These are phyloP conservation scores for Epinephelus malabaricus DNA, from an alignment of 2,797 vertebrate species.

Conservation along the genomic window DNA sequence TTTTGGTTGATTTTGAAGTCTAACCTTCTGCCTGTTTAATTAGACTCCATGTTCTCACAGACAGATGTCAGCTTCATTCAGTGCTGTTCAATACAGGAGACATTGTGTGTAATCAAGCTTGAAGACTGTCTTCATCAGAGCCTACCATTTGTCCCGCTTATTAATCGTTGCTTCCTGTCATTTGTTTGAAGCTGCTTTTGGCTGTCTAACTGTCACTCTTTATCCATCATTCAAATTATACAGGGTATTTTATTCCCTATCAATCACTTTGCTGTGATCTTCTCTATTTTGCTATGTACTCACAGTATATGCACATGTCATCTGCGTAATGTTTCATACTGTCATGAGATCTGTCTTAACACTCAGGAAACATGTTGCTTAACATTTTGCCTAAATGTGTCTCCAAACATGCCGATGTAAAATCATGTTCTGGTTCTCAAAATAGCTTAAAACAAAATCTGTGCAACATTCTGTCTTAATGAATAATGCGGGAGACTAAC, in stretches of 20 bases:
- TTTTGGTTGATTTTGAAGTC: not conserved
- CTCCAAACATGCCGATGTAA: not conserved
- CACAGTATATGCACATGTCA: not conserved
- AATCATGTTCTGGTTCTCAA: too few species aligned
- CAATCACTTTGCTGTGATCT: not conserved
- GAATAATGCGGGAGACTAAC: too few species aligned
- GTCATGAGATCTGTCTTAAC: not conserved
- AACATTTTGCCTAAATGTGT: not conserved
- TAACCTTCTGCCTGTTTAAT: constrained; percentile 11
- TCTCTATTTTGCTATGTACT: not conserved
- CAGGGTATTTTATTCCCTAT: not conserved
- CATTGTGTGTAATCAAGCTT: constrained; percentile 60
- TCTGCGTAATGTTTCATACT: not conserved
- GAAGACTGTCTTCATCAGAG: constrained; percentile 47
- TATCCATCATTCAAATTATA: constrained; percentile 7
- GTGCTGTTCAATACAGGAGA: constrained; percentile 2
- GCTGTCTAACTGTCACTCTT: constrained; percentile 21
- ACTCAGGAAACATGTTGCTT: not conserved
- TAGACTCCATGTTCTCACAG: constrained; percentile 14
- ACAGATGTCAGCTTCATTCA: constrained; percentile 54
- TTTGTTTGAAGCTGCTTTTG: constrained; percentile 25
- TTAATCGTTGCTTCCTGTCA: constrained; percentile 50
- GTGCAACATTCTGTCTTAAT: too few species aligned
- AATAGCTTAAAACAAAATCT: too few species aligned
- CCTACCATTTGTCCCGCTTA: constrained; percentile 51